Percentiles rank a stretch among this genome's conserved stretches.
Evolutionary conservation across 2,113 vertebrate species (phyloP).

Genomic region (Pogonocichla stellata): DNA sequence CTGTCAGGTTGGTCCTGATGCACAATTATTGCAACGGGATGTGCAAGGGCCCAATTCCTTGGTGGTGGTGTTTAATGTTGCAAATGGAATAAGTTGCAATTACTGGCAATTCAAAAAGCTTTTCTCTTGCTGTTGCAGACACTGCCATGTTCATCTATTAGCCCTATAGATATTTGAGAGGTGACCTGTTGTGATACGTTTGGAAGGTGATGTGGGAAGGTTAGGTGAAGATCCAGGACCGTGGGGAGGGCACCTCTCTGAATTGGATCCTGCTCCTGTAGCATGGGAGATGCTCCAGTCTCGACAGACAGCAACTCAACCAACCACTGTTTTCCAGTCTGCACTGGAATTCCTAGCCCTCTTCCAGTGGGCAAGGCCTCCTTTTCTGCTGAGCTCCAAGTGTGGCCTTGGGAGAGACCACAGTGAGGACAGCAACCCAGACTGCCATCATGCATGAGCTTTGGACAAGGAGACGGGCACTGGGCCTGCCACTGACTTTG

Average conservation of each 20-base stretch:
- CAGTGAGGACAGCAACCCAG: neutral
- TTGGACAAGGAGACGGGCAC: neutral
- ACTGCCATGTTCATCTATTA: neutral
- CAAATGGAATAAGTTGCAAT: neutral
- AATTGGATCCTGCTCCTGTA: neutral
- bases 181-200: rapidly evolving
- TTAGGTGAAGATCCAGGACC: neutral
- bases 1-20: rapidly evolving
- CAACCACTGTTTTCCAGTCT: neutral
- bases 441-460: neutral
- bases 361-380: neutral
- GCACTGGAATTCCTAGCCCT: neutral
- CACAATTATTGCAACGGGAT: rapidly evolving
- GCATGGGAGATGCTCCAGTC: neutral
- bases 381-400: neutral
- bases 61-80: neutral
- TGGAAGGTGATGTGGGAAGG: neutral
- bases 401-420: neutral
- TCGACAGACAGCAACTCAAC: neutral
- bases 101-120: neutral
- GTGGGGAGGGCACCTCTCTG: neutral
- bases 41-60: rapidly evolving
- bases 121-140: neutral
- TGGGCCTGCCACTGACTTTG: neutral
- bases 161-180: neutral